phyloP scores from a whole-genome alignment of 1,140 invertebrate genomes.

The Trichomalopsis sarcophagae region DNA sequence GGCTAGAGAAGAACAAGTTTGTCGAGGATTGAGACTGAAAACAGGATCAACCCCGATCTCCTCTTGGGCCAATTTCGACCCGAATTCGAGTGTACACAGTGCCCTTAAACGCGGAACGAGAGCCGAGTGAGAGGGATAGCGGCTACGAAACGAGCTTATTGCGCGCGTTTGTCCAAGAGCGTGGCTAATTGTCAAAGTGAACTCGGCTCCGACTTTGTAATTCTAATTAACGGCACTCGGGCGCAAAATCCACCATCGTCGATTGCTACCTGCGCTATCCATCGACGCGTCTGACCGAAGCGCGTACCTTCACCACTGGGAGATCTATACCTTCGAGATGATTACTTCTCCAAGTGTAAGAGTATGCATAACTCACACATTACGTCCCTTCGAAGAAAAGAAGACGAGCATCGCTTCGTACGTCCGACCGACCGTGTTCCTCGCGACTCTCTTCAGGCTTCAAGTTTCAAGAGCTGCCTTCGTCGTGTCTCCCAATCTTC shows the following conservation, averaged over 20 bases:
- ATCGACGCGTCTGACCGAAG: neutral
- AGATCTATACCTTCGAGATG: too few species aligned
- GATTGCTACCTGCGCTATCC: neutral
- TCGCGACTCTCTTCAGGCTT: neutral
- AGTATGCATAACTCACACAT: neutral
- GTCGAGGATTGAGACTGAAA: neutral
- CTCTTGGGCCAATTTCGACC: neutral
- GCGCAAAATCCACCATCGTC: conserved; percentile 4
- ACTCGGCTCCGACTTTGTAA: conserved; percentile 21
- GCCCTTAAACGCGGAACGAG: neutral
- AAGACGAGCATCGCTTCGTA: conserved; percentile 5
- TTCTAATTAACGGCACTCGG: conserved; percentile 24
- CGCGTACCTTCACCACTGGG: neutral
- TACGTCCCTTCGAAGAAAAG: too few species aligned
- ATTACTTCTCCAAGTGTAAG: too few species aligned
- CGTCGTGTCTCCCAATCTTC: conserved; percentile 21
- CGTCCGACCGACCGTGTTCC: conserved; percentile 22
- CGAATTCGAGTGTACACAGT: neutral
- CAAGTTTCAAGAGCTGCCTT: conserved; percentile 29
- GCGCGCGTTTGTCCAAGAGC: neutral
- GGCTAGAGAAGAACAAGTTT: too few species aligned
- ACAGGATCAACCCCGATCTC: neutral
- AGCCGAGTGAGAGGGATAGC: neutral
- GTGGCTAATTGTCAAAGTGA: conserved; percentile 10
- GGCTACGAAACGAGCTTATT: neutral